Conservation (phyloP, 2,888 invertebrate genomes). For the Perizoma flavofasciatum region DNA sequence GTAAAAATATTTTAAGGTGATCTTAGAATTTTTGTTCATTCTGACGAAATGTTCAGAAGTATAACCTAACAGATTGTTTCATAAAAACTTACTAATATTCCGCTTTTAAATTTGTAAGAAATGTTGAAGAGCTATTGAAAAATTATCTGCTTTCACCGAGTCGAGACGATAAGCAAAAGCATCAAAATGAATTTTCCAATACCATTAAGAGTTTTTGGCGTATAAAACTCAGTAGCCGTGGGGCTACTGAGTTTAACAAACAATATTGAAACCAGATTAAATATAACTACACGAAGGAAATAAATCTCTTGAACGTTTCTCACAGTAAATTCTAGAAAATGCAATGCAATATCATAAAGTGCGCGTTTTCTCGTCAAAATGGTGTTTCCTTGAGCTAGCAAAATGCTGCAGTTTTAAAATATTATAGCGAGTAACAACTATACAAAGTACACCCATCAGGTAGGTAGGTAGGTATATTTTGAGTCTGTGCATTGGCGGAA, state of each 20-base stretch:
- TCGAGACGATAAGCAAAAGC: too few species aligned
- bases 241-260: too few species aligned
- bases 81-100: too few species aligned
- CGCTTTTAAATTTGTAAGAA: too few species aligned
- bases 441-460: not conserved
- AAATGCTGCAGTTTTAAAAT: slow-evolving; percentile 28
- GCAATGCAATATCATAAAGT: slow-evolving; percentile 34
- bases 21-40: not conserved
- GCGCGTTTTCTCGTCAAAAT: slow-evolving; percentile 19
- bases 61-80: too few species aligned
- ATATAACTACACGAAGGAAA: slow-evolving; percentile 12
- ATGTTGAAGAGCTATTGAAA: too few species aligned
- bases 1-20: slow-evolving; percentile 6
- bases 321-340: slow-evolving; percentile 23
- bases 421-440: not conserved
- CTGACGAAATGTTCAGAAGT: not conserved
- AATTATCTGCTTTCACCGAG: too few species aligned
- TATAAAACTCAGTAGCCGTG: too few species aligned
- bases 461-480: slow-evolving; percentile 10
- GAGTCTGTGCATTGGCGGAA: not conserved
- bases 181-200: too few species aligned
- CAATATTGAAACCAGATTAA: slow-evolving; percentile 3
- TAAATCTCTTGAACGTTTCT: slow-evolving; percentile 23
- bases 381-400: slow-evolving; percentile 17
- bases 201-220: too few species aligned